These are phyloP conservation scores for Andinoacara biseriatus DNA, from an alignment of 2,113 vertebrate genomes.

Conservation along the genomic window DNA sequence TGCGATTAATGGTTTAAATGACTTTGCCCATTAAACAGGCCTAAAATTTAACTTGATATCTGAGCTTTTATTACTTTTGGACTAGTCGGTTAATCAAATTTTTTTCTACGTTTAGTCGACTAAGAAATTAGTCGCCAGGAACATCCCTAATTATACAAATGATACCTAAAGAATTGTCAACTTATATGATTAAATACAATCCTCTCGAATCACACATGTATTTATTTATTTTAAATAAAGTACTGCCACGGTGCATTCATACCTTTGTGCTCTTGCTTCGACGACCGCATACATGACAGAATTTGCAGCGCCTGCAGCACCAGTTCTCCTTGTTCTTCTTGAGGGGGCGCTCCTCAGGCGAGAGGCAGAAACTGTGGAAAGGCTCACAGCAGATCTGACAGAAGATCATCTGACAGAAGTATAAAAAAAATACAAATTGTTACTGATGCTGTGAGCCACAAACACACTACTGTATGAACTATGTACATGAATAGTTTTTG, in stretches of 20 bases:
- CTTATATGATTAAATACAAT: background rate
- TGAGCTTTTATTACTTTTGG: no score
- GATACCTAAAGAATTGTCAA: background rate
- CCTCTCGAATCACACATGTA: accelerated
- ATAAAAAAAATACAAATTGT: background rate
- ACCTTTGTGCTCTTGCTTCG: slow-evolving; percentile 88
- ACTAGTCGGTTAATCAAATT: no score
- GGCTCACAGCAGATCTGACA: slow-evolving; percentile 95
- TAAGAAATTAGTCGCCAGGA: no score
- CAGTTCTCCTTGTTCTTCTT: slow-evolving; percentile 87
- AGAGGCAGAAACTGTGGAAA: slow-evolving; percentile 90
- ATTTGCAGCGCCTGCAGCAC: slow-evolving; percentile 92
- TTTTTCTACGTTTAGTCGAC: no score
- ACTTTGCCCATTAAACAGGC: no score
- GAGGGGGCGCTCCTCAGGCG: slow-evolving; percentile 83
- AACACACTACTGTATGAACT: background rate
- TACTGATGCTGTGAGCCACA: background rate
- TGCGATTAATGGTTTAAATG: no score
- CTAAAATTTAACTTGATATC: no score
- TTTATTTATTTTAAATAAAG: background rate
- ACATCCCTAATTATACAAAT: background rate
- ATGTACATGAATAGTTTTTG: background rate
- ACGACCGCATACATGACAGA: slow-evolving; percentile 90
- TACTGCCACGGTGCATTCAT: background rate
- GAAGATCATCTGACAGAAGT: slow-evolving; percentile 83